Evolutionary conservation across 2,888 invertebrate species (phyloP).

Genomic region (Catocala fraxini): DNA sequence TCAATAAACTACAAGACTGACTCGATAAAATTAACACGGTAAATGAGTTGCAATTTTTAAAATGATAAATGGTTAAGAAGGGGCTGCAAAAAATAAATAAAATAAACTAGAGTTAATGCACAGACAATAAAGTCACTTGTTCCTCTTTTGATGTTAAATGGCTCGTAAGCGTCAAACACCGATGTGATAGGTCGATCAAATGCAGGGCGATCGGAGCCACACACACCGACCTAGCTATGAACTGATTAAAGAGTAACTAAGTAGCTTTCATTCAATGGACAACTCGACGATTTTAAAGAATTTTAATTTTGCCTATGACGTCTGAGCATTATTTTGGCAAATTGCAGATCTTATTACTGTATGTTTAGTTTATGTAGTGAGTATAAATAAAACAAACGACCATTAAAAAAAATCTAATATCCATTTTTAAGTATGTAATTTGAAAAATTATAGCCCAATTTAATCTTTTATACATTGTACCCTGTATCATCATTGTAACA

Average conservation of each 20-base stretch:
- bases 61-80: conserved; percentile 69
- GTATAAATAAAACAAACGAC: no score
- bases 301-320: no score
- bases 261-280: no score
- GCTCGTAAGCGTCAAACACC: conserved; percentile 63
- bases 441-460: no score
- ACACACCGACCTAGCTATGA: not conserved
- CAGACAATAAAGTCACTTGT: conserved; percentile 77
- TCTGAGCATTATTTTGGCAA: no score
- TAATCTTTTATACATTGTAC: no score
- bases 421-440: no score
- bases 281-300: no score
- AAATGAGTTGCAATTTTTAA: conserved; percentile 69
- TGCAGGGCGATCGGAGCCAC: conserved; percentile 56
- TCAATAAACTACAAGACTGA: conserved; percentile 28
- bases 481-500: no score
- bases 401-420: no score
- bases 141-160: conserved; percentile 73
- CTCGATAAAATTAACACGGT: conserved; percentile 64
- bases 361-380: no score
- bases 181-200: conserved; percentile 59
- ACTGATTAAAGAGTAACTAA: not conserved
- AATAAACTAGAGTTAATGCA: conserved; percentile 70
- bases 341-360: no score
- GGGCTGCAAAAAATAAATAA: conserved; percentile 57